A percentile compares a stretch with the other conserved stretches of the same genome.
Evolutionary conservation across 2,888 invertebrate genomes (phyloP).

Genomic region (Leptopilina myrica): DNA sequence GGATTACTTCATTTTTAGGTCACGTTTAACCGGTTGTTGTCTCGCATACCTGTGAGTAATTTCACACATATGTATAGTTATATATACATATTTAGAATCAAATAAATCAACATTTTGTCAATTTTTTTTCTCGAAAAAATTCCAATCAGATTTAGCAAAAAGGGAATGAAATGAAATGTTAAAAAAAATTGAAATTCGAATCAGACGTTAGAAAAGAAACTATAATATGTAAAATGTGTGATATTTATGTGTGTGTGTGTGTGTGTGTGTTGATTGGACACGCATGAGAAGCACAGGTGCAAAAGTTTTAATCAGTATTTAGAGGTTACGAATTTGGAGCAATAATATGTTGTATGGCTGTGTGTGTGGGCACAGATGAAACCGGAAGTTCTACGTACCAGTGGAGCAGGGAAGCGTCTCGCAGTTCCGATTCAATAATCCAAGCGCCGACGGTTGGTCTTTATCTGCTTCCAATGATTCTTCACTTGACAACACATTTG

Average conservation of each 20-base stretch:
- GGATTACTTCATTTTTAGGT: constrained; percentile 1
- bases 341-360: neutral
- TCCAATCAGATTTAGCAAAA: too few relatives aligned
- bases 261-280: neutral
- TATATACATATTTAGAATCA: neutral
- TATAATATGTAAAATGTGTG: too few relatives aligned
- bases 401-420: constrained; percentile 55
- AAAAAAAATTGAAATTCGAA: too few relatives aligned
- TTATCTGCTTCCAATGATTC: constrained; percentile 58
- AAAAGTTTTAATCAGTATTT: neutral
- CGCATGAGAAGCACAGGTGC: constrained; percentile 1
- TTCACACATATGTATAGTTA: neutral
- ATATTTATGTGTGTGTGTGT: too few relatives aligned
- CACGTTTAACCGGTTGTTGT: neutral
- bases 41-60: neutral
- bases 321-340: constrained; percentile 18
- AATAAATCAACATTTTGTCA: neutral
- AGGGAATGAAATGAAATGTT: too few relatives aligned
- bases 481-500: constrained; percentile 65
- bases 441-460: constrained; percentile 55
- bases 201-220: too few relatives aligned
- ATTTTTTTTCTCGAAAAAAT: too few relatives aligned
- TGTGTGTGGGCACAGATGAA: constrained; percentile 33
- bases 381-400: constrained; percentile 62
- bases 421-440: constrained; percentile 54